Evolutionary conservation across 2,888 invertebrate genomes (phyloP).

Genomic region (Pemphredon lugubris): DNA sequence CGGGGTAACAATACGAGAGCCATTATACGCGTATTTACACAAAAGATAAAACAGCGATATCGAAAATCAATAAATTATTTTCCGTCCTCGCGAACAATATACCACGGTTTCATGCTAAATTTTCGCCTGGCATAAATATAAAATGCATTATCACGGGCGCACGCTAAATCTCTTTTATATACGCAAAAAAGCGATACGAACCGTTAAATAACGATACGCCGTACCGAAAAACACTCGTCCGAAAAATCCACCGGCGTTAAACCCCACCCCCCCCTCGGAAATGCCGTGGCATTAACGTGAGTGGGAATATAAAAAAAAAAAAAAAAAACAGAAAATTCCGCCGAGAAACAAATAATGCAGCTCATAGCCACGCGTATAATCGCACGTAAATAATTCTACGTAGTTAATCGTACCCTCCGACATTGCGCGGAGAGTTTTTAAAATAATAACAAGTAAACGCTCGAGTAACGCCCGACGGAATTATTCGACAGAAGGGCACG

Average conservation of each 20-base stretch:
- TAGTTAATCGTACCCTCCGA: slow-evolving; percentile 15
- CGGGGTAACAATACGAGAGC: slow-evolving; percentile 15
- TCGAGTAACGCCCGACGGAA: slow-evolving; percentile 27
- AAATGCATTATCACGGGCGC: slow-evolving; percentile 47
- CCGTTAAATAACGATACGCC: slow-evolving; percentile 44
- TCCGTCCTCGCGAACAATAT: slow-evolving; percentile 41
- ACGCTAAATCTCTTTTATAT: slow-evolving; percentile 28
- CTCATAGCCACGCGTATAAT: slow-evolving; percentile 6
- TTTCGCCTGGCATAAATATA: slow-evolving; percentile 50
- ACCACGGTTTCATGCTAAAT: slow-evolving; percentile 44
- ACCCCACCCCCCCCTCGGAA: no score
- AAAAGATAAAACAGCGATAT: slow-evolving; percentile 51
- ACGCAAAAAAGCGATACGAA: slow-evolving; percentile 23
- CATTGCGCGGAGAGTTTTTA: slow-evolving; percentile 20
- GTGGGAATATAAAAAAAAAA: no score
- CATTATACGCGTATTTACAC: slow-evolving; percentile 50
- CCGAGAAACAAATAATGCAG: no score
- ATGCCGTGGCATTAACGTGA: no score
- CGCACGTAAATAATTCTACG: slow-evolving; percentile 13
- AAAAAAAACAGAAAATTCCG: not conserved
- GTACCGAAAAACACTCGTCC: not conserved
- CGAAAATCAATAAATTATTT: slow-evolving; percentile 56
- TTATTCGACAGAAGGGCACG: slow-evolving; percentile 6
- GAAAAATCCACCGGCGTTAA: not conserved
- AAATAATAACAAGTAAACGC: slow-evolving; percentile 41